Evolutionary conservation across 2,888 invertebrate genomes (phyloP).

Genomic region (Euphydryas editha): DNA sequence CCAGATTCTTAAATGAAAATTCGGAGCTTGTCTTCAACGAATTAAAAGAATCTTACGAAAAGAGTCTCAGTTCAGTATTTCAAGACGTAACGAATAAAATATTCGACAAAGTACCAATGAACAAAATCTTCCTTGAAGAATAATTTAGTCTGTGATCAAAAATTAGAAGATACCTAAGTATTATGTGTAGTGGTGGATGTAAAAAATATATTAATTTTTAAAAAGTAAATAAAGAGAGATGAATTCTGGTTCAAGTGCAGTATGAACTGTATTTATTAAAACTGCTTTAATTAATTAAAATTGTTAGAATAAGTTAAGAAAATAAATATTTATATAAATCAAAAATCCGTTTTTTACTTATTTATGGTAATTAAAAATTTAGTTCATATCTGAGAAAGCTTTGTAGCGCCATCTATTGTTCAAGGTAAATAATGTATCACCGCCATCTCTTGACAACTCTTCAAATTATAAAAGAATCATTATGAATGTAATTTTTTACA

Average conservation of each 20-base stretch:
- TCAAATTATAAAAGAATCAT: constrained; percentile 32
- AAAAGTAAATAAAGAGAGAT: constrained; percentile 22
- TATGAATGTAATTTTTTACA: neutral
- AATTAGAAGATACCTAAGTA: constrained; percentile 15
- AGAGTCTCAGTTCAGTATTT: constrained; percentile 86
- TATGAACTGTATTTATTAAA: constrained; percentile 63
- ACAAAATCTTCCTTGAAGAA: constrained; percentile 84
- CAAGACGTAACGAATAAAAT: constrained; percentile 86
- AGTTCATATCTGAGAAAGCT: neutral
- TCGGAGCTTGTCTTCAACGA: constrained; percentile 87
- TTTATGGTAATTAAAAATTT: constrained; percentile 4
- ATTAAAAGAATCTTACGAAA: constrained; percentile 87
- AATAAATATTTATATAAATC: constrained; percentile 42
- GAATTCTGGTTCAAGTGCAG: constrained; percentile 39
- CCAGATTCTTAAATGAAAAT: constrained; percentile 86
- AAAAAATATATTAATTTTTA: constrained; percentile 6
- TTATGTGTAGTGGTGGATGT: constrained; percentile 23
- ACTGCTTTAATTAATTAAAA: constrained; percentile 66
- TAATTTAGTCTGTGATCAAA: constrained; percentile 47
- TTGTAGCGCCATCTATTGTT: constrained; percentile 48
- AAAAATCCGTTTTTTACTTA: constrained; percentile 41
- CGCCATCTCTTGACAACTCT: neutral
- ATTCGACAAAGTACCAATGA: constrained; percentile 87
- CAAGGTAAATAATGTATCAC: neutral
- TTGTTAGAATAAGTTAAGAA: constrained; percentile 34